These are phyloP conservation scores for Stegophylla sp. DNA, from an alignment of 2,888 invertebrate genomes.

Conservation along the genomic window DNA sequence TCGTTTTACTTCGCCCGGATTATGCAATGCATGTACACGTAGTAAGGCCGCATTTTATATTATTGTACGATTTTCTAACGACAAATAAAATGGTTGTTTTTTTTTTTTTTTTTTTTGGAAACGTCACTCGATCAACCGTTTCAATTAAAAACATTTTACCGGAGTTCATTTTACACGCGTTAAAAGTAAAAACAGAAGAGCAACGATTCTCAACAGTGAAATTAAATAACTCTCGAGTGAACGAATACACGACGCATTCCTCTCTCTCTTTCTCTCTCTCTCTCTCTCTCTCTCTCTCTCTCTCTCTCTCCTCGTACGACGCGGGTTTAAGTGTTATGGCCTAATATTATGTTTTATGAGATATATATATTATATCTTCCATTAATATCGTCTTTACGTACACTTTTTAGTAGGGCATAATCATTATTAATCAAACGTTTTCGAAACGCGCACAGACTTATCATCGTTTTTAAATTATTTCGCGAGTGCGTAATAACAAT, in stretches of 20 bases:
- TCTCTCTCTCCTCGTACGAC: background rate
- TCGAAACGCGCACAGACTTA: no score
- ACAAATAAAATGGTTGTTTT: no score
- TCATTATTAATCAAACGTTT: no score
- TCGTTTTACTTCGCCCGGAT: no score
- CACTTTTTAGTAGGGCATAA: no score
- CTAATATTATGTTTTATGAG: conserved; percentile 23
- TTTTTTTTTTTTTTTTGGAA: background rate
- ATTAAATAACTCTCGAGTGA: conserved; percentile 25
- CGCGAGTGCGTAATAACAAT: no score
- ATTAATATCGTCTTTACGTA: no score
- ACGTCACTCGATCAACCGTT: background rate
- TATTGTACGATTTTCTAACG: no score
- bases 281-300: background rate
- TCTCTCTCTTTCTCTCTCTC: background rate
- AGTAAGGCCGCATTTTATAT: no score
- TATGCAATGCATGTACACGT: no score
- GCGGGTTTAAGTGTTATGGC: background rate
- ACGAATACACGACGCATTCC: background rate
- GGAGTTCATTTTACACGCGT: background rate
- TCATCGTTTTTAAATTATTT: no score
- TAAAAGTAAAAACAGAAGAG: conserved; percentile 21
- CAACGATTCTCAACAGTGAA: background rate
- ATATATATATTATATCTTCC: no score
- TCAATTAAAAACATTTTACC: background rate